These are phyloP conservation scores for Champsocephalus gunnari DNA, from an alignment of 2,797 vertebrate genomes.

Conservation along the genomic window DNA sequence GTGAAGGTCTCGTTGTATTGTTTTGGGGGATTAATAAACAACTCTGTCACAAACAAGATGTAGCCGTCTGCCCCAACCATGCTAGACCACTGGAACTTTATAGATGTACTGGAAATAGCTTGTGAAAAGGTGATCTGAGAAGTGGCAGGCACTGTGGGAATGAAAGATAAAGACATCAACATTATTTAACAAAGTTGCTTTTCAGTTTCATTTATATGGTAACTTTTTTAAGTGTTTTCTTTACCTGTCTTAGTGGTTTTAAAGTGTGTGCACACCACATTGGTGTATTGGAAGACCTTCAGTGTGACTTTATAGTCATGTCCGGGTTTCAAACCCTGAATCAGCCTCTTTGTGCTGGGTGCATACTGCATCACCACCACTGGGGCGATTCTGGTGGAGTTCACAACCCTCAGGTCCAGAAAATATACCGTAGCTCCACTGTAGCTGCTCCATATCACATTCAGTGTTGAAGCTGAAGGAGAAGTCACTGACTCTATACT, in stretches of 20 bases:
- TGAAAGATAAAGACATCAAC: constrained; percentile 15
- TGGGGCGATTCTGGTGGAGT: constrained; percentile 68
- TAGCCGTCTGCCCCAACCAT: constrained; percentile 77
- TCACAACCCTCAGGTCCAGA: constrained; percentile 76
- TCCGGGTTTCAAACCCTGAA: constrained; percentile 82
- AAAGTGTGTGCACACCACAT: constrained; percentile 52
- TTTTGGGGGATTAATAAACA: neutral
- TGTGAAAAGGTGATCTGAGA: constrained; percentile 76
- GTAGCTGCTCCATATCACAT: constrained; percentile 73
- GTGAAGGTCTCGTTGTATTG: constrained; percentile 68
- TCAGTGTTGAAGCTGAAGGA: constrained; percentile 77
- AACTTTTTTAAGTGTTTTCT: neutral
- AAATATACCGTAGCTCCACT: constrained; percentile 62
- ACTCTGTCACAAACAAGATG: constrained; percentile 67
- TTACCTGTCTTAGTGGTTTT: constrained; percentile 78
- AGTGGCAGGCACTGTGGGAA: constrained; percentile 78
- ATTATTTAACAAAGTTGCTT: neutral
- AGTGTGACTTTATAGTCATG: constrained; percentile 77
- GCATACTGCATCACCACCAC: constrained; percentile 49
- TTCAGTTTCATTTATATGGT: neutral
- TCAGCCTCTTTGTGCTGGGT: constrained; percentile 53
- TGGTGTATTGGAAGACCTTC: constrained; percentile 62
- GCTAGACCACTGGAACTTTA: constrained; percentile 79
- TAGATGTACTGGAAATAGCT: constrained; percentile 81
- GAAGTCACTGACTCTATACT: constrained; percentile 77